These are phyloP conservation scores for Myiothlypis chrysogaster DNA, from an alignment of 2,797 vertebrate species.

Conservation along the genomic window DNA sequence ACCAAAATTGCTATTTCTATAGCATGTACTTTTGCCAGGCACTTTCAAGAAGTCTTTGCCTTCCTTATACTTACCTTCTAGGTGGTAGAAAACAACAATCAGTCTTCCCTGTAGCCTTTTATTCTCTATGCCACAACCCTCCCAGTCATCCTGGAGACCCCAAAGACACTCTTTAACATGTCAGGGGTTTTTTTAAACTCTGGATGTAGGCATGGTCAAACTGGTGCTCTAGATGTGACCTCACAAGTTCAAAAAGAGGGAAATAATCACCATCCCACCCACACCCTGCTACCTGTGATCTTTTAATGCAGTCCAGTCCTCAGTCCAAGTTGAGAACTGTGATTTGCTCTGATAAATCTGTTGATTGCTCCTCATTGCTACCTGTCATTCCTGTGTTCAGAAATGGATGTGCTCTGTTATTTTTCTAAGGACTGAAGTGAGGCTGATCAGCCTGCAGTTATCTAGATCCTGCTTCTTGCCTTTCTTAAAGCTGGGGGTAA, in stretches of 20 bases:
- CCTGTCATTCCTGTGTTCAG: not conserved
- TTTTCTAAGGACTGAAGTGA: not conserved
- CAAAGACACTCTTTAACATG: not conserved
- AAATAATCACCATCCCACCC: not conserved
- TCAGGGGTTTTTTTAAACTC: not conserved
- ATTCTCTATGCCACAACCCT: not conserved
- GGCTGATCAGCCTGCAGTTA: not conserved
- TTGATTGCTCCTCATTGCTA: not conserved
- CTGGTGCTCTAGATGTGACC: not conserved
- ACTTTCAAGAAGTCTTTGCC: not conserved
- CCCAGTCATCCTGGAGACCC: not conserved
- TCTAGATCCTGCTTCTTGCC: not conserved
- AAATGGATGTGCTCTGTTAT: not conserved
- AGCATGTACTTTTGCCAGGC: not conserved
- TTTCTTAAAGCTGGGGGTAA: not conserved
- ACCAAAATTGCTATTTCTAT: not conserved
- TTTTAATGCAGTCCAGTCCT: not conserved
- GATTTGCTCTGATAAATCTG: not conserved
- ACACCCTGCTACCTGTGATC: not conserved
- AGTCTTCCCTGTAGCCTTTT: not conserved
- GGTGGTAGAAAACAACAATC: not conserved
- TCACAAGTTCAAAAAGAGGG: not conserved
- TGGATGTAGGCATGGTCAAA: accelerated
- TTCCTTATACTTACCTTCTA: not conserved
- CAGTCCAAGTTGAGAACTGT: not conserved